Conservation (phyloP, 2,113 vertebrate species). For the Neotoma lepida region DNA sequence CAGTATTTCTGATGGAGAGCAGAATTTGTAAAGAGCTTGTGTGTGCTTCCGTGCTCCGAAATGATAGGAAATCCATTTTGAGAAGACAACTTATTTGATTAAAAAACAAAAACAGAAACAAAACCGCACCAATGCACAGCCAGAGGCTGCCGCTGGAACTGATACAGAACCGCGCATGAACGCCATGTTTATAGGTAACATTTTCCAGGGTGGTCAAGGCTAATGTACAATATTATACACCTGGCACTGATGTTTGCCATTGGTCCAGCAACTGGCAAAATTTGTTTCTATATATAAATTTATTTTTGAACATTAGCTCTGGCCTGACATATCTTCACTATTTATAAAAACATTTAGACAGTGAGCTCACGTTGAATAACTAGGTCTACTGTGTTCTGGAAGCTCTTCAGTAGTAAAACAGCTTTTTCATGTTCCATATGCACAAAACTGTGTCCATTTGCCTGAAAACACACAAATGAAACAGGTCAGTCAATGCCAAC, state of each 20-base stretch:
- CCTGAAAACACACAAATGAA: conserved; percentile 92
- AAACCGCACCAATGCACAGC: conserved; percentile 91
- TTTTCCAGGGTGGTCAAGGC: conserved; percentile 84
- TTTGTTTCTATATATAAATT: conserved; percentile 91
- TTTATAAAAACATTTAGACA: conserved; percentile 95
- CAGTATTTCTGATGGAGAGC: conserved; percentile 93
- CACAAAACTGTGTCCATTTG: conserved; percentile 99
- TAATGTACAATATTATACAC: conserved; percentile 95
- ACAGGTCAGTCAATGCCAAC: conserved; percentile 61
- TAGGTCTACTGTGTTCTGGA: conserved; percentile 99
- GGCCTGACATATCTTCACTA: conserved; percentile 88
- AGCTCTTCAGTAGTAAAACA: conserved; percentile 99
- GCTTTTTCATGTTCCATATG: conserved; percentile 99
- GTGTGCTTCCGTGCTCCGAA: conserved; percentile 92
- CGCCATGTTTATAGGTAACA: conserved; percentile 88
- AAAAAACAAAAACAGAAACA: conserved; percentile 82
- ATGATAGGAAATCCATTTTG: conserved; percentile 89
- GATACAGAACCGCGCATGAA: conserved; percentile 88
- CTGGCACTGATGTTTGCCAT: conserved; percentile 99
- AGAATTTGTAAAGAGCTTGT: conserved; percentile 89
- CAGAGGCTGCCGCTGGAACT: conserved; percentile 91
- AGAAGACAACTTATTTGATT: conserved; percentile 89
- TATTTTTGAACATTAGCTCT: conserved; percentile 86
- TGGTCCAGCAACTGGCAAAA: conserved; percentile 99
- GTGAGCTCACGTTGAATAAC: conserved; percentile 98